Evolutionary conservation across 1,140 invertebrate genomes (phyloP).

Genomic region (Trichonephila clavata): DNA sequence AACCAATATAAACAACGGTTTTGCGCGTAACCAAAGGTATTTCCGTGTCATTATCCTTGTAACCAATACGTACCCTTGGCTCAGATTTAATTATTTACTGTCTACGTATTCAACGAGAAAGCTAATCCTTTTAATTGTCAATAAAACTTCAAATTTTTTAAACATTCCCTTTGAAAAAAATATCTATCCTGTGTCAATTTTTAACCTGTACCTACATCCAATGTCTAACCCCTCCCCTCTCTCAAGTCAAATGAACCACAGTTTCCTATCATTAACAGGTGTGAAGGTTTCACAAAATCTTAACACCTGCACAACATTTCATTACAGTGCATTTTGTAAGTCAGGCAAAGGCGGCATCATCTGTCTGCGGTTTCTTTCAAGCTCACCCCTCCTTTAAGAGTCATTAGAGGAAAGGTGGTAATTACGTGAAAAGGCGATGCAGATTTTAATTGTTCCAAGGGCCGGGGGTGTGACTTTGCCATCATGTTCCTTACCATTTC

Average conservation of each 20-base stretch:
- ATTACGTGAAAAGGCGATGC: slow-evolving; percentile 42
- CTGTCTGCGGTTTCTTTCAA: slow-evolving; percentile 58
- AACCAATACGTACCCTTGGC: no score
- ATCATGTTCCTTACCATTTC: background rate
- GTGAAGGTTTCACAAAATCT: slow-evolving; percentile 18
- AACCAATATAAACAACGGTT: no score
- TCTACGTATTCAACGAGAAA: no score
- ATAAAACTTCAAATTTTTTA: no score
- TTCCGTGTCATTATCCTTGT: no score
- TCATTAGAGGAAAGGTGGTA: slow-evolving; percentile 37
- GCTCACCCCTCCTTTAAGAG: slow-evolving; percentile 23
- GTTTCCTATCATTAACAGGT: slow-evolving; percentile 47
- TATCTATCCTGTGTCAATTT: no score
- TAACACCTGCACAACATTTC: slow-evolving; percentile 54
- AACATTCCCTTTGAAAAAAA: no score
- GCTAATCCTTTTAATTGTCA: no score
- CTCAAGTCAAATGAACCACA: background rate
- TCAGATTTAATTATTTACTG: no score
- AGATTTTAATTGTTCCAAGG: slow-evolving; percentile 48
- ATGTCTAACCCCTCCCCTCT: background rate
- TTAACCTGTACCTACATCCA: no score
- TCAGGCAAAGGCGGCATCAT: background rate
- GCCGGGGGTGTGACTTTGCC: background rate
- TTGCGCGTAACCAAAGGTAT: no score
- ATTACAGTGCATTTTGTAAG: background rate